A percentile compares a stretch with the other conserved stretches of the same genome.
phyloP scores from a whole-genome alignment of 2,888 invertebrate genomes.

The Philereme transversata region DNA sequence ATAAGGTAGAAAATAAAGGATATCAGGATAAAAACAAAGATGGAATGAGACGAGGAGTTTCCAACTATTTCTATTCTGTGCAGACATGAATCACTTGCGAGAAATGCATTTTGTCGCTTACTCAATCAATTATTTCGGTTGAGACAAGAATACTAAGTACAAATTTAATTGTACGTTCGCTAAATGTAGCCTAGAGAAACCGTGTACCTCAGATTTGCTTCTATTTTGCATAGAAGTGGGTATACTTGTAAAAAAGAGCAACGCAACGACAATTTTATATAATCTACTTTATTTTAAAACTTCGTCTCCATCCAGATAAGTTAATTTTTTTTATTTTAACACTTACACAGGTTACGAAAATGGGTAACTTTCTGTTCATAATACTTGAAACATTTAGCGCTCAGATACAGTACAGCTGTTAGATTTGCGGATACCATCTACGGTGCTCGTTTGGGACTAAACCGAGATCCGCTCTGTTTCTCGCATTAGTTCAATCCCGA shows the following conservation, averaged over 20 bases:
- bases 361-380: no score
- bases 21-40: constrained; percentile 30
- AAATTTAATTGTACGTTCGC: background rate
- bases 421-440: constrained; percentile 70
- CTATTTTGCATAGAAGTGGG: no score
- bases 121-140: constrained; percentile 40
- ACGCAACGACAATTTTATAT: no score
- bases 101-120: constrained; percentile 54
- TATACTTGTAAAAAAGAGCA: no score
- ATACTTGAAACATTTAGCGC: constrained; percentile 33
- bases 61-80: constrained; percentile 62
- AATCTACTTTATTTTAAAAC: no score
- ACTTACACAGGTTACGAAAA: no score
- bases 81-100: constrained; percentile 62
- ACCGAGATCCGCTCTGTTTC: constrained; percentile 62
- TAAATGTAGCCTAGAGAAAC: background rate
- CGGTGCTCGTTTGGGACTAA: constrained; percentile 56
- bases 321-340: no score
- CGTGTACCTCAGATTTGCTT: no score
- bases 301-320: no score
- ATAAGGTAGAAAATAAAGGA: constrained; percentile 41
- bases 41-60: constrained; percentile 48
- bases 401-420: constrained; percentile 67
- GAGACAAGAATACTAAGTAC: constrained; percentile 26
- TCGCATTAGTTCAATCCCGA: constrained; percentile 72